Conservation (phyloP, 2,113 vertebrate species). For the Thryonomys swinderianus region DNA sequence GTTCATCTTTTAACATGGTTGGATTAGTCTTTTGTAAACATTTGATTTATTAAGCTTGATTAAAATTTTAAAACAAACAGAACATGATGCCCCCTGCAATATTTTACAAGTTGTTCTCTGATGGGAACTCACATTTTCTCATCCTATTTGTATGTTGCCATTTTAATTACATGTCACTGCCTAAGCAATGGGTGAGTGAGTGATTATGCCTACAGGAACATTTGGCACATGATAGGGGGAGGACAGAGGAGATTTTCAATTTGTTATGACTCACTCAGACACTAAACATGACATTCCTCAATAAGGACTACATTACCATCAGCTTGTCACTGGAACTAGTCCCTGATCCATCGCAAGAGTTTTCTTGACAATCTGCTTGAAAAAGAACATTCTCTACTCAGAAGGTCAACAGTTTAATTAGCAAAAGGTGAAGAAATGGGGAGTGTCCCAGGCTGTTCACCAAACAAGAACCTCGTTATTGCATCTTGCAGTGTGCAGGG, state of each 20-base stretch:
- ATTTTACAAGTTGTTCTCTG: constrained; percentile 72
- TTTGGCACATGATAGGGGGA: constrained; percentile 69
- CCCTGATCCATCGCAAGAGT: constrained; percentile 67
- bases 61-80: constrained; percentile 59
- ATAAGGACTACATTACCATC: constrained; percentile 76
- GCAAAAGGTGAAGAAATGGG: neutral
- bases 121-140: constrained; percentile 75
- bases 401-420: constrained; percentile 1
- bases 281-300: constrained; percentile 77
- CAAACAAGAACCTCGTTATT: neutral
- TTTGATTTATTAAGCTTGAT: constrained; percentile 53
- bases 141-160: constrained; percentile 78
- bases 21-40: constrained; percentile 47
- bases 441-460: neutral
- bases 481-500: neutral
- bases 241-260: constrained; percentile 76
- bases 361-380: constrained; percentile 65
- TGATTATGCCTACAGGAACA: constrained; percentile 77
- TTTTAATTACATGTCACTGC: constrained; percentile 86
- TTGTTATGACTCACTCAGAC: constrained; percentile 78
- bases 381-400: constrained; percentile 2
- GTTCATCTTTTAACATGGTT: constrained; percentile 23
- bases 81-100: constrained; percentile 67
- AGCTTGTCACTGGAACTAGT: constrained; percentile 80
- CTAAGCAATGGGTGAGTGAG: constrained; percentile 75